Conservation (phyloP, 2,888 invertebrate species). For the Tromatobia lineatoria region DNA sequence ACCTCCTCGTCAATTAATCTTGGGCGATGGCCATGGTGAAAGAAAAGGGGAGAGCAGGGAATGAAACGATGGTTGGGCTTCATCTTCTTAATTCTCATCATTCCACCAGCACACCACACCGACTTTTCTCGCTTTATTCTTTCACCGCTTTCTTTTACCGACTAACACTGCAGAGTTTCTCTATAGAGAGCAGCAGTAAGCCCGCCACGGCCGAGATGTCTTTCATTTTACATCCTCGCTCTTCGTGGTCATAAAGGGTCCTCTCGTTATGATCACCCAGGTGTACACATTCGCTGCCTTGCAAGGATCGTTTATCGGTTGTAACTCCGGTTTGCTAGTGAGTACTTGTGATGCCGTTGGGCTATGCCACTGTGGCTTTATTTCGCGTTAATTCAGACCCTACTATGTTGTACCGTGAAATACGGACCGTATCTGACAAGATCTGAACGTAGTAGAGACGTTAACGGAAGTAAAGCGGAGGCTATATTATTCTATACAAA, state of each 20-base stretch:
- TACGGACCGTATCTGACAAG: constrained; percentile 29
- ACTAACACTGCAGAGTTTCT: neutral
- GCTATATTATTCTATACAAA: constrained; percentile 3
- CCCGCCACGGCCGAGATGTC: constrained; percentile 12
- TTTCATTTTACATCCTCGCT: constrained; percentile 48
- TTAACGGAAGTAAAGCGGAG: neutral
- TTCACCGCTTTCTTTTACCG: constrained; percentile 7
- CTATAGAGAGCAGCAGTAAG: neutral
- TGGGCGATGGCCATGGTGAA: neutral
- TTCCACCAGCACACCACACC: neutral
- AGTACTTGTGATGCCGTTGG: neutral
- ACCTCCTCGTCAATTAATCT: constrained; percentile 28
- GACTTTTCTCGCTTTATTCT: constrained; percentile 7
- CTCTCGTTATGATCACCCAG: constrained; percentile 53
- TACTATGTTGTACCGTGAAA: constrained; percentile 9
- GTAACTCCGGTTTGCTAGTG: constrained; percentile 35
- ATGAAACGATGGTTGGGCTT: neutral
- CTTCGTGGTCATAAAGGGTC: constrained; percentile 51
- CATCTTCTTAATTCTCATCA: constrained; percentile 39
- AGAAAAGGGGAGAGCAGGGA: neutral
- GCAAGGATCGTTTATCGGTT: constrained; percentile 51
- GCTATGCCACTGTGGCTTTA: constrained; percentile 39
- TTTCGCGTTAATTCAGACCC: constrained; percentile 50
- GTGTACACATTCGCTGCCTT: constrained; percentile 24
- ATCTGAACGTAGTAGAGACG: neutral